A percentile compares a stretch with the other conserved stretches of the same genome.
Conservation (phyloP, 2,113 vertebrate genomes). For the Cnemophilus loriae region DNA sequence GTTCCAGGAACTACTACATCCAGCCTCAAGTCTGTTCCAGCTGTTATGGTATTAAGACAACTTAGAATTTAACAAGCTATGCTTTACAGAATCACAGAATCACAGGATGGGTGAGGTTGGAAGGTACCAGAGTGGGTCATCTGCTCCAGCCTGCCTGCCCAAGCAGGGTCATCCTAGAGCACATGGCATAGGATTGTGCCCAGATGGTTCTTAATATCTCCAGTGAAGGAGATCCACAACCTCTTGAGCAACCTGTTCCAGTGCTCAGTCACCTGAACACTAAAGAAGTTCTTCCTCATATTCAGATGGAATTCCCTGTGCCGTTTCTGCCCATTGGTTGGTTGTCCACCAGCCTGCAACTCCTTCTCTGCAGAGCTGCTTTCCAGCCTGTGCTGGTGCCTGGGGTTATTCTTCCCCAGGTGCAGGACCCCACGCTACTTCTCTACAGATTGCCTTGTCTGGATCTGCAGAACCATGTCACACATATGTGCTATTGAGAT, state of each 20-base stretch:
- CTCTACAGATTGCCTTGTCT: neutral
- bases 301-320: neutral
- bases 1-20: neutral
- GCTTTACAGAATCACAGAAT: neutral
- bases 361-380: neutral
- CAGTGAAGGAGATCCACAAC: neutral
- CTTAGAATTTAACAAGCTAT: neutral
- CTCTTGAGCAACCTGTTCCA: neutral
- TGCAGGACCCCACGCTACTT: neutral
- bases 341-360: neutral
- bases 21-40: neutral
- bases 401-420: neutral
- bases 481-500: neutral
- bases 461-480: neutral
- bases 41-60: neutral
- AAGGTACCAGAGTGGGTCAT: neutral
- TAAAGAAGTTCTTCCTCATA: neutral
- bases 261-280: neutral
- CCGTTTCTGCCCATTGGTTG: neutral
- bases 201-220: accelerated
- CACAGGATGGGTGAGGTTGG: neutral
- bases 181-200: neutral
- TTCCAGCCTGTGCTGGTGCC: neutral
- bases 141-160: neutral
- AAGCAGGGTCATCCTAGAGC: neutral